Evolutionary conservation across 2,888 invertebrate genomes (phyloP).

Genomic region (Orgyia antiqua): DNA sequence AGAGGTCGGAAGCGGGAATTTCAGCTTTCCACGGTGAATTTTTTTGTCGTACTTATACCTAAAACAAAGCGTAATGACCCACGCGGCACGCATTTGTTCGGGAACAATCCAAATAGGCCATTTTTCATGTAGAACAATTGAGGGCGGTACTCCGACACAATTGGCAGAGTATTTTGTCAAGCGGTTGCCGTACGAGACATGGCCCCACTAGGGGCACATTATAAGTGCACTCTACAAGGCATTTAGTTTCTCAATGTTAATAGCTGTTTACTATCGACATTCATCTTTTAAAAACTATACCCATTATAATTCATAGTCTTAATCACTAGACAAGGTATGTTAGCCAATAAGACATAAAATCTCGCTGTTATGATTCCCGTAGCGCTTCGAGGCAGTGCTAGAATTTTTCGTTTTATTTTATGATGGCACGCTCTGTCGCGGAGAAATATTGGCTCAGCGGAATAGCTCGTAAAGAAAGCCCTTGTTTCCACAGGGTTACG

Average conservation of each 20-base stretch:
- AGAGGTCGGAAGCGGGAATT: slow-evolving; percentile 63
- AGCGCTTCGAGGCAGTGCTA: slow-evolving; percentile 62
- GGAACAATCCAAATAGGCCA: slow-evolving; percentile 75
- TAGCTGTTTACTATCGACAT: slow-evolving; percentile 4
- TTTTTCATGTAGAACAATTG: slow-evolving; percentile 77
- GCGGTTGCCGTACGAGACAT: slow-evolving; percentile 67
- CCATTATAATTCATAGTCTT: no score
- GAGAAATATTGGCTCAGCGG: slow-evolving; percentile 77
- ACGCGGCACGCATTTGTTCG: slow-evolving; percentile 75
- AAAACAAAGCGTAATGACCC: slow-evolving; percentile 78
- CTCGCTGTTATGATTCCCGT: slow-evolving; percentile 74
- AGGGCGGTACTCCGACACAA: slow-evolving; percentile 73
- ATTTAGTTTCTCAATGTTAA: slow-evolving; percentile 19
- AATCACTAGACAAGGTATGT: no score
- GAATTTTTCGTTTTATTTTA: slow-evolving; percentile 79
- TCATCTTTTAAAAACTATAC: slow-evolving; percentile 8
- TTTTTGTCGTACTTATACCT: slow-evolving; percentile 71
- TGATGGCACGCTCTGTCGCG: slow-evolving; percentile 76
- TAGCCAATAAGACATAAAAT: slow-evolving; percentile 65
- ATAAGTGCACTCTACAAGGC: slow-evolving; percentile 60
- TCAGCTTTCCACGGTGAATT: slow-evolving; percentile 56
- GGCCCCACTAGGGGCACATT: slow-evolving; percentile 51
- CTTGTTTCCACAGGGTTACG: slow-evolving; percentile 71
- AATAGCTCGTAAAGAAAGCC: slow-evolving; percentile 77
- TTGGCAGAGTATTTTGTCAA: slow-evolving; percentile 76